Percentiles rank a stretch among this genome's conserved stretches.
These are phyloP conservation scores for Saturnia pavonia DNA, from an alignment of 2,888 invertebrate species.

Conservation along the genomic window DNA sequence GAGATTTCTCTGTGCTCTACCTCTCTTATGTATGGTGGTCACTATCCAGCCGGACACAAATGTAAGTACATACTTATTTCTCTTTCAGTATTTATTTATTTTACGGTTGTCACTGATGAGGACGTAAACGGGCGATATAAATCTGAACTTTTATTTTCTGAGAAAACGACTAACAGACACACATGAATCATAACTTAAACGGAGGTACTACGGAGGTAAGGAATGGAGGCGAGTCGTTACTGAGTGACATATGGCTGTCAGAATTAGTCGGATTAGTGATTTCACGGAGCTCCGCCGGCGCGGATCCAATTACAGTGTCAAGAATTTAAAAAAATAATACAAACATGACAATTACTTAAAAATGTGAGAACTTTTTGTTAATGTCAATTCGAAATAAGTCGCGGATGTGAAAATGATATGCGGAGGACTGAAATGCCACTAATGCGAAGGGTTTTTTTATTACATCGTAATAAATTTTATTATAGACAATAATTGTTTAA, in stretches of 20 bases:
- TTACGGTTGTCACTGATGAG: constrained; percentile 59
- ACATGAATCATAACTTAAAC: constrained; percentile 23
- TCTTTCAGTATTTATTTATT: constrained; percentile 51
- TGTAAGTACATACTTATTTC: neutral
- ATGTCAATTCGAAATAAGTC: constrained; percentile 53
- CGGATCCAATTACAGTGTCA: constrained; percentile 76
- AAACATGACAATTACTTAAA: constrained; percentile 62
- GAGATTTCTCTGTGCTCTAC: too few relatives aligned
- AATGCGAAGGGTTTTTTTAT: too few relatives aligned
- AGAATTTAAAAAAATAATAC: constrained; percentile 68
- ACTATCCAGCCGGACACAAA: too few relatives aligned
- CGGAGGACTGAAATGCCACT: constrained; percentile 34
- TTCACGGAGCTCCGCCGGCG: constrained; percentile 71
- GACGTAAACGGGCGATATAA: constrained; percentile 42
- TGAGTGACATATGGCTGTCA: constrained; percentile 80
- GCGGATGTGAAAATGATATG: constrained; percentile 44
- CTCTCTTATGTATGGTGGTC: too few relatives aligned
- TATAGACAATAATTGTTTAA: too few relatives aligned
- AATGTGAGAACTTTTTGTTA: constrained; percentile 60
- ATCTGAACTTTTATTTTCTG: constrained; percentile 33
- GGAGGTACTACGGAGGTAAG: constrained; percentile 3
- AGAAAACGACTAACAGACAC: constrained; percentile 32
- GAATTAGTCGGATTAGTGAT: constrained; percentile 81
- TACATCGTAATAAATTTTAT: too few relatives aligned
- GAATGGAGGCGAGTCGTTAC: constrained; percentile 55